These are phyloP conservation scores for Pseudorhiza aurosa DNA, from an alignment of 30 jellyfish, hydroid and myxozoan species.

Conservation along the genomic window DNA sequence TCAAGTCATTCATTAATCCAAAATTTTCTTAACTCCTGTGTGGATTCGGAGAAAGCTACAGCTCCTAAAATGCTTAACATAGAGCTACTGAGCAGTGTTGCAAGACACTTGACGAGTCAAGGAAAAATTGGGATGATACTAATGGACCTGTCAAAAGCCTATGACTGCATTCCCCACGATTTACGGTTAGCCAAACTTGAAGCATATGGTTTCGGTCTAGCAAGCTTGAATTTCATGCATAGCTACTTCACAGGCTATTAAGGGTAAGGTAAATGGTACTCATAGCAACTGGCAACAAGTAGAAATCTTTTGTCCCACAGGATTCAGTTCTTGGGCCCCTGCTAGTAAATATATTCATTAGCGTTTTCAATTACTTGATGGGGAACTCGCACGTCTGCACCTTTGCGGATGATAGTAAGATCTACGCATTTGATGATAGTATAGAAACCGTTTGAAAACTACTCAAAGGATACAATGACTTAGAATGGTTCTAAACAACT, in stretches of 20 bases:
- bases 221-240: background rate
- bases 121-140: background rate
- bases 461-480: background rate
- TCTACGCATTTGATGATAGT: constrained; percentile 11
- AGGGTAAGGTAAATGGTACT: constrained; percentile 11
- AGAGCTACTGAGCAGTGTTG: background rate
- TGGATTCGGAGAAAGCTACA: constrained; percentile 16
- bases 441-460: background rate
- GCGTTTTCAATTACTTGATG: background rate
- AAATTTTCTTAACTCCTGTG: background rate
- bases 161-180: background rate
- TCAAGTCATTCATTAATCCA: constrained; percentile 2
- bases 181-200: background rate
- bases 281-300: constrained; percentile 4
- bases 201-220: background rate
- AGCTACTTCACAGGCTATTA: background rate
- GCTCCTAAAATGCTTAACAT: background rate
- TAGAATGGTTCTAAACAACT: background rate
- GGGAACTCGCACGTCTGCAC: constrained; percentile 4
- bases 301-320: constrained; percentile 10
- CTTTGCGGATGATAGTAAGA: constrained; percentile 7
- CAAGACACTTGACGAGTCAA: constrained; percentile 4
- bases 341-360: constrained; percentile 1
- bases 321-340: constrained; percentile 8
- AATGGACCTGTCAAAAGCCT: background rate